phyloP scores from a whole-genome alignment of 92 coral and sea anemone genomes.

The Epizoanthus stellaris region DNA sequence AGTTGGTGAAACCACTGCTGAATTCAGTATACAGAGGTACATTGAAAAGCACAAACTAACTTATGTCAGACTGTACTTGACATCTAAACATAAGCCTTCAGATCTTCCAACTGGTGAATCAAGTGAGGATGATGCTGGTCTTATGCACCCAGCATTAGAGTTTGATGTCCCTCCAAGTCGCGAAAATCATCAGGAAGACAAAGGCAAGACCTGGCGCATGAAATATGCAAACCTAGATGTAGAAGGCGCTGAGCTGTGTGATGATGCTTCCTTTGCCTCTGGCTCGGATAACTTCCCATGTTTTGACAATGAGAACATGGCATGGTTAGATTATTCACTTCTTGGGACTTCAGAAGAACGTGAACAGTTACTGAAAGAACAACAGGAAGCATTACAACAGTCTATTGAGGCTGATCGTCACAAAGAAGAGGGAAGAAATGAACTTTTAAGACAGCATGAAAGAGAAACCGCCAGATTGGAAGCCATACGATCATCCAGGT shows the following conservation, averaged over 20 bases:
- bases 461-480: slow-evolving; percentile 29
- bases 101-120: slow-evolving; percentile 3
- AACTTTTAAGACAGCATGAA: neutral
- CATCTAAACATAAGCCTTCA: slow-evolving; percentile 19
- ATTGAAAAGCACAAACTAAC: slow-evolving; percentile 51
- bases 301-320: neutral
- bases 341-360: slow-evolving; percentile 54
- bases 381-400: slow-evolving; percentile 24
- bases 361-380: slow-evolving; percentile 27
- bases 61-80: slow-evolving; percentile 50
- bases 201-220: slow-evolving; percentile 45
- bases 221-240: slow-evolving; percentile 28
- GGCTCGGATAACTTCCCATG: slow-evolving; percentile 23
- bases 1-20: slow-evolving; percentile 29
- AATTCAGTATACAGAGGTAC: slow-evolving; percentile 51
- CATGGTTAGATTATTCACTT: slow-evolving; percentile 25
- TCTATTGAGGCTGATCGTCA: slow-evolving; percentile 7
- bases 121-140: slow-evolving; percentile 29
- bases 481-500: slow-evolving; percentile 23
- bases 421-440: slow-evolving; percentile 44
- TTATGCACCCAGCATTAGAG: slow-evolving; percentile 18
- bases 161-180: neutral
- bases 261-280: slow-evolving; percentile 8
- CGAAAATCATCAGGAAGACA: slow-evolving; percentile 21
- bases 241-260: slow-evolving; percentile 11